Base-by-base conservation (phyloP, 2,113 vertebrate species). In the Cynopterus brachyotis region DNA sequence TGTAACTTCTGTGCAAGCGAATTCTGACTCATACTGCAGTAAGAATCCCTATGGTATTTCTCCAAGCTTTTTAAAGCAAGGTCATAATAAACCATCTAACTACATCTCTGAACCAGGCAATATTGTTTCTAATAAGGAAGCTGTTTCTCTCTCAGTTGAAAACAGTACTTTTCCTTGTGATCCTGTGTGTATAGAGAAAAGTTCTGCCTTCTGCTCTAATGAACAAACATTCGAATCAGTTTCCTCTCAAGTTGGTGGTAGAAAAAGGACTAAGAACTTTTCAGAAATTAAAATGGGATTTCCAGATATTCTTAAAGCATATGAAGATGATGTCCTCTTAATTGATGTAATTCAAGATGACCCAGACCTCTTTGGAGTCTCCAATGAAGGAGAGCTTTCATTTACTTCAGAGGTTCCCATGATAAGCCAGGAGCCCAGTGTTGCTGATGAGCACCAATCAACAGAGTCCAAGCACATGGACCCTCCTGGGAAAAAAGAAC, bases 301-400 rank as follows among this genome's bases (percentile, higher is more conserved):
- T 95, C 97, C 99, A 97, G 99, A 99, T 97, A 92, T 99, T 96
- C 88, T 99, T 89, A 98, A 99, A 60, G 99, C 99, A 66, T 99
- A 99, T 62, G 95, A 99, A 98, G 98, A 99, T 76, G 99, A 99
- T 95, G 98, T 99, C 96, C 98, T 99, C 96, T 98, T 99, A 40
- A 98, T 99, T 35, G 98, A 99, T 89, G 98, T 99, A 94, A 98
- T 99, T 97, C 98, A 99, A 97, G 99, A 99, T 91, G 99, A 99
- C 96, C 99, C 99, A 37, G 99, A 99, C 37, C 99, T 99, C 92
- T 99, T 99, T 98, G 98, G 98, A 96, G 96, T 95, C 67, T 91
- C 78, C 76, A 97, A 86, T 17, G 94, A 98, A 96, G 94, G 98
- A 26, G 97, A 98, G 6, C 89, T 85, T 47, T 85, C 96, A 9